These are phyloP conservation scores for Parazoanthus swiftii DNA, from an alignment of 92 coral and sea anemone species.

Conservation along the genomic window DNA sequence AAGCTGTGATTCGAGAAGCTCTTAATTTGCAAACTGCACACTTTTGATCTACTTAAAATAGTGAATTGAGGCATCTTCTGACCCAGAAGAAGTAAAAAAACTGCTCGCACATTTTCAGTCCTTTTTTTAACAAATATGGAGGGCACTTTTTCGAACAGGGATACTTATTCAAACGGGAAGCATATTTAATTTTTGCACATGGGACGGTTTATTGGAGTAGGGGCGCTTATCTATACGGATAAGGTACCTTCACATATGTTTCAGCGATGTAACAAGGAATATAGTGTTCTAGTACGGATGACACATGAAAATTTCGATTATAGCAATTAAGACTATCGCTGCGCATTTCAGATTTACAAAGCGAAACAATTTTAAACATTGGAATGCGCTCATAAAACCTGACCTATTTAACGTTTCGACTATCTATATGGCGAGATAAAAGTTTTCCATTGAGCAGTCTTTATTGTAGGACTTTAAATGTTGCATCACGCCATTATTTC, in stretches of 20 bases:
- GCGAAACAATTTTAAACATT: conserved; percentile 5
- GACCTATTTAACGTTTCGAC: not conserved
- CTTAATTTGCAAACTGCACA: conserved; percentile 7
- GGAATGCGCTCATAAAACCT: conserved; percentile 5
- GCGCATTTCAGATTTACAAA: conserved; percentile 7
- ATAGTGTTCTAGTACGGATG: conserved; percentile 8
- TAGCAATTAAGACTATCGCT: conserved; percentile 1
- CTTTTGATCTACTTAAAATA: conserved; percentile 5
- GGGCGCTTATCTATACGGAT: conserved; percentile 1
- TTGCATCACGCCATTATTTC: too few species aligned
- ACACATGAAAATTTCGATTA: conserved; percentile 5
- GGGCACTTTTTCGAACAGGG: not conserved
- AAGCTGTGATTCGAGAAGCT: conserved; percentile 8
- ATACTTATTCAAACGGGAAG: not conserved
- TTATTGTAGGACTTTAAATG: too few species aligned
- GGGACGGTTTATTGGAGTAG: not conserved
- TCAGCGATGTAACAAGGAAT: conserved; percentile 4
- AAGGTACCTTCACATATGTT: conserved; percentile 7
- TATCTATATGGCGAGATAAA: not conserved
- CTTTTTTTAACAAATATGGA: not conserved
- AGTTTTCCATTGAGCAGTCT: too few species aligned
- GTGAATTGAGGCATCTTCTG: conserved; percentile 8
- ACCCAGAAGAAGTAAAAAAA: conserved; percentile 3
- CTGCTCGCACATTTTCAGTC: conserved; percentile 4
- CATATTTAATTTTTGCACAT: conserved; percentile 18